Evolutionary conservation across 1,140 invertebrate species (phyloP), one percentile per base, ranked within the genome.

Genomic region (Archivesica marissinica): DNA sequence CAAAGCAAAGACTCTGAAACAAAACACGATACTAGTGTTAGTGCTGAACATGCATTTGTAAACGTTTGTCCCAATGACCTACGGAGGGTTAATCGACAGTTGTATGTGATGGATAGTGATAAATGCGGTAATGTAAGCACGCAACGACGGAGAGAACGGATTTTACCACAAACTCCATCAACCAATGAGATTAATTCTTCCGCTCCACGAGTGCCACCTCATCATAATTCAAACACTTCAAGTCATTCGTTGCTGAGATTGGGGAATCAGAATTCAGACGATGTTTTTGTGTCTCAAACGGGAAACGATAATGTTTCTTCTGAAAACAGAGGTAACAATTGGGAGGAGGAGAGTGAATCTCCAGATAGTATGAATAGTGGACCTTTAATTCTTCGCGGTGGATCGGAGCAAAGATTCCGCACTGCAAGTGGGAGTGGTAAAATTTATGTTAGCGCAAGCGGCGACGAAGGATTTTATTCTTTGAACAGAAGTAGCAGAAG

Each of bases 401-500:
- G 68, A 11, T 47, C 38, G 3, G 75, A 78, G 15, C 66, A 38
- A 41, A 66, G 17, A 25, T 52, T 54, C 3, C 44, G 61, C 30
- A 77, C 50, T 0, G 17, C 56, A 25, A 78, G 61, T 56, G 68
- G 79, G 25, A 82, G 68, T 59, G 74, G 82, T 33, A 85, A 77
- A 68, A 85, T 78, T 25, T 78, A 85, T 70, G 56, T 56, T 15
- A 77, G 82, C 70, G 41, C 61, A 9, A 85, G 15, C 78, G 82
- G 82, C 20, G 64, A 70, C 39, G 72, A 77, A 47, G 75, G 82
- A 28, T 85, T 77, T 56, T 77, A 77, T 70, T 77, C 61, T 25
- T 70, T 85, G 28, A 77, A 78, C n/a, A 47, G 75, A 66, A 85
- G 74, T 35, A 85, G 75, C 25, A 66, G 82, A 52, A 77, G 74